A percentile compares a stretch with the other conserved stretches of the same genome.
Conservation (phyloP, 2,797 vertebrate genomes). For the Thamnophis elegans region DNA sequence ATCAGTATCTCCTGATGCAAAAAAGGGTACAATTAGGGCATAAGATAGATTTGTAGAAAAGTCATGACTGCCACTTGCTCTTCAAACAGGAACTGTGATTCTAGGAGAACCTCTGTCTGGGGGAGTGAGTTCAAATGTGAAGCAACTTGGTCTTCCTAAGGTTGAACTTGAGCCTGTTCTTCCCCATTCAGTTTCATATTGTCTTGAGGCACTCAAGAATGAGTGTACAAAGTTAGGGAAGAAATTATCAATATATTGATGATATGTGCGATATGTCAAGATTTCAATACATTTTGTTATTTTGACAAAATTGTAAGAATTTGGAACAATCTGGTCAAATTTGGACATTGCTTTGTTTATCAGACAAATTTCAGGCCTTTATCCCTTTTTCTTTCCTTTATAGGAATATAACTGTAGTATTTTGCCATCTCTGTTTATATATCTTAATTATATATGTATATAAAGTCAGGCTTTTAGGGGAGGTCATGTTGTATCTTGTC, state of each 20-base stretch:
- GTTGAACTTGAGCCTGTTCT: neutral
- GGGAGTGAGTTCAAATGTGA: neutral
- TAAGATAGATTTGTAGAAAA: neutral
- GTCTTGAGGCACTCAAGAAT: neutral
- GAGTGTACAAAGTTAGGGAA: neutral
- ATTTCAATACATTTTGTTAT: neutral
- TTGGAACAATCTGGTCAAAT: neutral
- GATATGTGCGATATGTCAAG: neutral
- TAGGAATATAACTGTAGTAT: neutral
- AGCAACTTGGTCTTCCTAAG: neutral
- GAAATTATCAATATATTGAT: neutral
- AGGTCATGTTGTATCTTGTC: neutral
- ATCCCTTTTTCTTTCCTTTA: neutral
- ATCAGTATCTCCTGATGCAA: neutral
- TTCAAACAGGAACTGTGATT: neutral
- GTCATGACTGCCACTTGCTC: neutral
- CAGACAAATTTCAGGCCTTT: neutral
- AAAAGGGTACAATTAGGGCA: neutral
- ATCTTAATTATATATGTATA: neutral
- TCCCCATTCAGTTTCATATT: neutral
- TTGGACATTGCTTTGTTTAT: neutral
- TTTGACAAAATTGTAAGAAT: neutral
- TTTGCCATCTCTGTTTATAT: neutral
- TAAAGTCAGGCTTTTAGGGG: neutral
- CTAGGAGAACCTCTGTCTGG: neutral